Base-by-base conservation (phyloP, 2,888 invertebrate species). In the Ophonus ardosiacus region DNA sequence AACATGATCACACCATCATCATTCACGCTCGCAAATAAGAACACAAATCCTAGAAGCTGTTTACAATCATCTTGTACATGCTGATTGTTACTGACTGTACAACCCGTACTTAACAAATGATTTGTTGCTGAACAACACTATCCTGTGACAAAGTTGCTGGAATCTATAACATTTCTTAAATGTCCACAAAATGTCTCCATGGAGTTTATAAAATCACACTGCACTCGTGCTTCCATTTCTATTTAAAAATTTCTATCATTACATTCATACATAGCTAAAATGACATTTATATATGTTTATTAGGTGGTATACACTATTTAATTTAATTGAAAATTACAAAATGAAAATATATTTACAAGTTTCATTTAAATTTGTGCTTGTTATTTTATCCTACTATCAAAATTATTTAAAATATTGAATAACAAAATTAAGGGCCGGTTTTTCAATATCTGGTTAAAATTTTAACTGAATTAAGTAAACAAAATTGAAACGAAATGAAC, bases 11-110 rank as follows among this genome's bases (percentile, higher is more conserved):
- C 76, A 15, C 13, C 38, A 40, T 18, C 10, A n/a, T 24, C 78
- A 78, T 78, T 78, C 57, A 31, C 56, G 24, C 78, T 21, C 18
- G 78, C 78, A 78, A 78, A 78, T 57, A 18, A 31, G 15, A 83
- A 83, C 83, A 76, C 59, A 83, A 74, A 83, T 83, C 74, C 61
- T 61, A 76, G 59, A 83, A 83, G 83, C 83, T 74, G 74, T 74
- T 61, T 61, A 76, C 83, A 83, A 83, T 76, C 59, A 83, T 68
- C 21, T 82, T 68, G 82, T 68, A 82, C 68, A 57, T 82, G 24
- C 15, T 68, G 68, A 68, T 74, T 74, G 74, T 74, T 74, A 78
- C 57, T 81, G 80, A 80, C n/a, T 80, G 59, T 59, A 80, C 81
- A 81, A 81, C 61, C 78, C 57, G 81, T 61, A 81, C 61, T 63